Percentiles rank a stretch among this genome's conserved stretches.
phyloP scores from a whole-genome alignment of 1,140 invertebrate genomes.

The Oncopodura yosiiana region DNA sequence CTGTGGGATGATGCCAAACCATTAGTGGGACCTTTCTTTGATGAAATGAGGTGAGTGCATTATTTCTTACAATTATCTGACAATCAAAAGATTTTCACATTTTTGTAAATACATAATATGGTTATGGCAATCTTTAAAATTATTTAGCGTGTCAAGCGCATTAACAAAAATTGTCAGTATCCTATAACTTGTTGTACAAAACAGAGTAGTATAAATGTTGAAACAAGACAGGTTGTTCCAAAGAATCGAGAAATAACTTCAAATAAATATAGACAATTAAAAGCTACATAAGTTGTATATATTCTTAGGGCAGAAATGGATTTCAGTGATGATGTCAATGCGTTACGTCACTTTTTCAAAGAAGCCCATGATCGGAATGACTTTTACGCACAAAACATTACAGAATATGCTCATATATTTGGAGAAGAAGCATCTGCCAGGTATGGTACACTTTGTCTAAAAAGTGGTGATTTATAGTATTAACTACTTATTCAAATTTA shows the following conservation, averaged over 20 bases:
- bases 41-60: constrained; percentile 53
- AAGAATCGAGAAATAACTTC: not conserved
- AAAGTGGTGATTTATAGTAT: too few relatives aligned
- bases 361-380: constrained; percentile 67
- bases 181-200: not conserved
- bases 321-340: constrained; percentile 59
- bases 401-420: constrained; percentile 54
- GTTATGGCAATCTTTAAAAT: not conserved
- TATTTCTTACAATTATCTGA: not conserved
- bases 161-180: constrained; percentile 2
- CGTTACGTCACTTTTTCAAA: constrained; percentile 58
- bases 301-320: constrained; percentile 52
- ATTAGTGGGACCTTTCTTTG: constrained; percentile 55
- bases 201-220: not conserved
- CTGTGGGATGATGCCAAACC: constrained; percentile 66
- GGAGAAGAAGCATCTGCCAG: constrained; percentile 62
- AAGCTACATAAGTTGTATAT: not conserved
- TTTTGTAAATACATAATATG: not conserved
- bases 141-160: too few relatives aligned
- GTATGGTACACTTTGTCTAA: constrained; percentile 24
- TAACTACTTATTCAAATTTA: too few relatives aligned
- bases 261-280: not conserved
- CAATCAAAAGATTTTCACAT: not conserved
- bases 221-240: not conserved
- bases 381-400: constrained; percentile 68